Base-by-base conservation (phyloP, 2,797 vertebrate genomes). In the Mionectes olivaceus region DNA sequence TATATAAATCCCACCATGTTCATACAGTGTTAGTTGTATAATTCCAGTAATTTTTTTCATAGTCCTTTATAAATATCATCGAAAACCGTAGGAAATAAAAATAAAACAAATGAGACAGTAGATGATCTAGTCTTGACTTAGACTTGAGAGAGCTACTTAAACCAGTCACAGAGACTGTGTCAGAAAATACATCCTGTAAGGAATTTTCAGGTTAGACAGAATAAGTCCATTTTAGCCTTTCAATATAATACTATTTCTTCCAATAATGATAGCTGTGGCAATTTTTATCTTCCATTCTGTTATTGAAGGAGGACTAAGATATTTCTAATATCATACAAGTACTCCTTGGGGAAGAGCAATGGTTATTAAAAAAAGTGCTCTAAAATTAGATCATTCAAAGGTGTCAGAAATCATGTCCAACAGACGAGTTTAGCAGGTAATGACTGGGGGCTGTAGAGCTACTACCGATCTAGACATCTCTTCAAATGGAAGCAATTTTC, bases 231-330 rank as follows among this genome's bases (percentile, higher is more conserved):
- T 95, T 91, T 59, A 94, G 68, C 81, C 92, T 94, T 92, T 79
- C 75, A 68, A 64, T 83, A 90, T 69, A 90, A 94, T 73, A 67
- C 49, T 86, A 67, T 93, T 96, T 96, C 83, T 95, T 86, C 73
- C 91, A 83, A 64, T 94, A 94, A 92, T 76, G 87, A 93, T 63
- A 94, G 69, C 75, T 77, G 16, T 41, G 46, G 89, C 89, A 94
- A 88, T 93, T 96, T 96, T 64, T 87, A 81, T 75, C 61, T 93
- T 59, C 79, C 69, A 65, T 91, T 93, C 89, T 76, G 50, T 91
- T 96, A 95, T 16, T 93, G 91, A 95, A 83, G 76, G 50, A 78
- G 35, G 94, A 96, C 96, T 96, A 97, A 86, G 91, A 95, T 91
- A 92, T 89, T 96, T 95, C 79, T 94, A 90, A 94, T 89, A 84